These are phyloP conservation scores for Erebia ligea DNA, from an alignment of 2,888 invertebrate genomes.

Conservation along the genomic window DNA sequence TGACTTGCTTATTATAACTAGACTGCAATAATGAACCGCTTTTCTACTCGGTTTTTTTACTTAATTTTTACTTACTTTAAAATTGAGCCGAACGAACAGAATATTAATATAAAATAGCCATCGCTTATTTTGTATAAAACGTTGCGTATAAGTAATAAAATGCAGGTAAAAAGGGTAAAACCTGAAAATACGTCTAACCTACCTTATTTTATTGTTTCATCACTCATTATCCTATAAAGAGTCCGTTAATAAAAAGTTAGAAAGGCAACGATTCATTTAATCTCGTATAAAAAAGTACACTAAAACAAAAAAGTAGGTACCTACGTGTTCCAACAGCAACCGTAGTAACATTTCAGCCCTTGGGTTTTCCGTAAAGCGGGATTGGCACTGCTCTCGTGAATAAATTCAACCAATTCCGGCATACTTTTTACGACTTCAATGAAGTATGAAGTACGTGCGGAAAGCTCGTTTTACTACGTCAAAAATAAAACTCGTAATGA, in stretches of 20 bases:
- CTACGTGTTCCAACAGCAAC: slow-evolving; percentile 16
- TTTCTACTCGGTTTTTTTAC: too few species aligned
- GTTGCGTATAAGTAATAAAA: background rate
- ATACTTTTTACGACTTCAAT: slow-evolving; percentile 65
- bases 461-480: slow-evolving; percentile 60
- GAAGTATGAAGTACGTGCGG: slow-evolving; percentile 69
- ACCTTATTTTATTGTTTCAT: background rate
- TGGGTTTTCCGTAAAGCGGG: slow-evolving; percentile 13
- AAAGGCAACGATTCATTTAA: background rate
- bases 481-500: slow-evolving; percentile 72
- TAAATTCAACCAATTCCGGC: slow-evolving; percentile 65
- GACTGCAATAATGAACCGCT: too few species aligned
- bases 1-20: too few species aligned
- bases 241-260: background rate
- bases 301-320: slow-evolving; percentile 3
- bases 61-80: too few species aligned
- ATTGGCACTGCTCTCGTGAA: slow-evolving; percentile 52
- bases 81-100: too few species aligned
- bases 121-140: too few species aligned
- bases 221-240: background rate
- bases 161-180: too few species aligned
- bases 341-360: slow-evolving; percentile 23
- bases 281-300: background rate
- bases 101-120: too few species aligned
- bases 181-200: background rate